Evolutionary conservation across 2,888 invertebrate species (phyloP).

Genomic region (Himalopsyche kuldschensis): DNA sequence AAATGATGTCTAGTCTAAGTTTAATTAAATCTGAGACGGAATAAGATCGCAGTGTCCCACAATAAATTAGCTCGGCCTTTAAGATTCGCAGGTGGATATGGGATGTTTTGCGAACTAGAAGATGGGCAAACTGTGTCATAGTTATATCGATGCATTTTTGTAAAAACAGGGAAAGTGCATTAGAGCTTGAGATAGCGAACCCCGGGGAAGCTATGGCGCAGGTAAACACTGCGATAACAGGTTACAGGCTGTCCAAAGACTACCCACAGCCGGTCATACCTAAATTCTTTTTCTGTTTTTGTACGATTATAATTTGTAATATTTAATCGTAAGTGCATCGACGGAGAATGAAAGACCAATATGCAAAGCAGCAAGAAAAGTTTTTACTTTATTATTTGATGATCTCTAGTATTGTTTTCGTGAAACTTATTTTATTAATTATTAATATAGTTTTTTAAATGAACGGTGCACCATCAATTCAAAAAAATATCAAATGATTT

Average conservation of each 20-base stretch:
- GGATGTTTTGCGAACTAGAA: not conserved
- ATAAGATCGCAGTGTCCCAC: not conserved
- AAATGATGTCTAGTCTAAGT: not conserved
- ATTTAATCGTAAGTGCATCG: too few species aligned
- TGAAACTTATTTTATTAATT: too few species aligned
- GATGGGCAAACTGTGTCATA: not conserved
- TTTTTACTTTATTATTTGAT: too few species aligned
- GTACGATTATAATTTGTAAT: too few species aligned
- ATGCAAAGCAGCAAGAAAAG: too few species aligned
- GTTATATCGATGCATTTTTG: slow-evolving; percentile 17
- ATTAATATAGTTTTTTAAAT: too few species aligned
- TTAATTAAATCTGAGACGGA: not conserved
- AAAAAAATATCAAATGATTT: too few species aligned
- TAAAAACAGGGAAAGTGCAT: slow-evolving; percentile 38
- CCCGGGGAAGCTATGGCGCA: not conserved
- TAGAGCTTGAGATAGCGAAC: slow-evolving; percentile 22
- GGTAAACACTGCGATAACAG: slow-evolving; percentile 14
- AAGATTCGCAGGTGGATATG: slow-evolving; percentile 10
- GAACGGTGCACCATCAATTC: too few species aligned
- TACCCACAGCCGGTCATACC: not conserved
- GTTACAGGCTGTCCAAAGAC: slow-evolving; percentile 7
- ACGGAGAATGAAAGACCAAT: too few species aligned
- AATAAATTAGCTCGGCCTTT: not conserved
- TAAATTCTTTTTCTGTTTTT: not conserved
- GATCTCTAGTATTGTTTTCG: too few species aligned